Conservation (phyloP, 2,113 vertebrate genomes). For the Podarcis cretensis region DNA sequence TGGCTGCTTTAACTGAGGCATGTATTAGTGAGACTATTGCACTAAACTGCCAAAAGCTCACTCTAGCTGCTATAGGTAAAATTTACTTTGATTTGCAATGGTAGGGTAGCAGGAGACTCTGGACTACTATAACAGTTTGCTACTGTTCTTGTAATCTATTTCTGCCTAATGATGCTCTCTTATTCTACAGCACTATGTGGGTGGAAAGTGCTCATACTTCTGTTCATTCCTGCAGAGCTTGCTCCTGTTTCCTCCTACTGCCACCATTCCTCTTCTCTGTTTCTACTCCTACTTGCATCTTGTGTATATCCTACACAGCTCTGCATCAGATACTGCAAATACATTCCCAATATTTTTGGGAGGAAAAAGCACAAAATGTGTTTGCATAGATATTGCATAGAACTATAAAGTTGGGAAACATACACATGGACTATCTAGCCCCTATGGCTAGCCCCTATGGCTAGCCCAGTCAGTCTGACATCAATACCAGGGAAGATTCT, state of each 20-base stretch:
- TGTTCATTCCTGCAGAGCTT: constrained; percentile 4
- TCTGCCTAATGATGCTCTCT: not conserved
- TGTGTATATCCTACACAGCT: not conserved
- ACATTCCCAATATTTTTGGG: not conserved
- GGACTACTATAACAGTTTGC: not conserved
- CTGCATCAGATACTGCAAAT: not conserved
- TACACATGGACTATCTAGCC: not conserved
- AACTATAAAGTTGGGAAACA: not conserved
- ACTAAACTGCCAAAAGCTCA: too few relatives aligned
- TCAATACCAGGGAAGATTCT: too few relatives aligned
- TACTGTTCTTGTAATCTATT: not conserved
- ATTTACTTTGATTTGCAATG: not conserved
- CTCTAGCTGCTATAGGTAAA: not conserved
- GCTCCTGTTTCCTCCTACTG: not conserved
- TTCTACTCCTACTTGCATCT: not conserved
- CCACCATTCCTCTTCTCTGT: not conserved
- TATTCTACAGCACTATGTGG: not conserved
- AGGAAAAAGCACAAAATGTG: not conserved
- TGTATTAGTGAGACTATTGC: not conserved
- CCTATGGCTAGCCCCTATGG: not conserved
- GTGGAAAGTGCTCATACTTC: not conserved
- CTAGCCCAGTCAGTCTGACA: too few relatives aligned
- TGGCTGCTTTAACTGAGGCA: not conserved
- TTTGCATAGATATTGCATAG: not conserved
- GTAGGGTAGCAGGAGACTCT: not conserved